Conservation (phyloP, 2,797 vertebrate genomes). For the Helicolenus hilgendorfi region DNA sequence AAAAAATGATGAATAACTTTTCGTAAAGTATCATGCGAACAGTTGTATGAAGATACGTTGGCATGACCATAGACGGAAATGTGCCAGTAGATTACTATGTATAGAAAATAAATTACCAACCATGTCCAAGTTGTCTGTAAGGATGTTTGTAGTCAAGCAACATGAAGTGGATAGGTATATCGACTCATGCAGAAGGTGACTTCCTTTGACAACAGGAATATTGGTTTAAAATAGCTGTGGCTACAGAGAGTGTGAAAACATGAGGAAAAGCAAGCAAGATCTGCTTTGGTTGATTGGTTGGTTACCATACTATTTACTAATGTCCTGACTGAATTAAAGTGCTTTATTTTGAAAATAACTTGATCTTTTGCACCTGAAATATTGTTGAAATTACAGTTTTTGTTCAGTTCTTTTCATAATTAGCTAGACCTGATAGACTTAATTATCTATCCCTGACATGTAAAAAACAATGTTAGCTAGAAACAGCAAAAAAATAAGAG, state of each 20-base stretch:
- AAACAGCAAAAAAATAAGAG: neutral
- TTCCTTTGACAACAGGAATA: neutral
- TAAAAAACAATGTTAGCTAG: neutral
- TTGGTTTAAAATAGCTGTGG: conserved; percentile 11
- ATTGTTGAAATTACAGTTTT: neutral
- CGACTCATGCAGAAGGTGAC: too few species aligned
- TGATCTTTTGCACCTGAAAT: neutral
- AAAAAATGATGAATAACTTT: too few species aligned
- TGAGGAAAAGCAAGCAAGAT: neutral
- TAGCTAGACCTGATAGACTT: neutral
- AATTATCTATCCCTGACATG: neutral
- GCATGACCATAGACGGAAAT: neutral
- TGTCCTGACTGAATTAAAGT: neutral
- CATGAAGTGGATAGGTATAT: neutral
- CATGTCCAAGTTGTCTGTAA: neutral
- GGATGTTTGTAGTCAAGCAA: neutral
- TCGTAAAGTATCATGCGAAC: too few species aligned
- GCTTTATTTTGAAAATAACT: neutral
- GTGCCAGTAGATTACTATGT: neutral
- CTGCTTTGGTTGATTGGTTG: neutral
- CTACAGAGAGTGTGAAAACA: neutral
- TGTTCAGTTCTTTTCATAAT: neutral
- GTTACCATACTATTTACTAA: neutral
- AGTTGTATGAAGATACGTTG: neutral
- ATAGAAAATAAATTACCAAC: neutral